Evolutionary conservation across 2,888 invertebrate species (phyloP), one percentile per base, ranked within the genome.

Genomic region (Andrena bicolor): DNA sequence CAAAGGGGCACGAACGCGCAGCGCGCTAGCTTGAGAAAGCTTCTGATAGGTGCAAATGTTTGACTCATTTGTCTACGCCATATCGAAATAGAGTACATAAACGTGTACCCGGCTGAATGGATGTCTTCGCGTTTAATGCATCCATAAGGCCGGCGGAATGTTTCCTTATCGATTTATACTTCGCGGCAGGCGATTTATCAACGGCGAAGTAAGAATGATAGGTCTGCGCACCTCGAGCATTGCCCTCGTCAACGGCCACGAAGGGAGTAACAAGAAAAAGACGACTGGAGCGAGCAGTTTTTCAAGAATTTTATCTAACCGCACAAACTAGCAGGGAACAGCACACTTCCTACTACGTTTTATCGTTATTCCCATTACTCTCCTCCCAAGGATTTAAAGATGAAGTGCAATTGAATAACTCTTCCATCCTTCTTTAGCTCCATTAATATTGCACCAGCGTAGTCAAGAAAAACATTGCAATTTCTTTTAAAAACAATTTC

Each of bases 61-160:
- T 30, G 30, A 30, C 69, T 64, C 76, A 56, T 79, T 70, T 58
- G 64, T 79, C 79, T 49, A 48, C 56, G 10, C 28, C 20, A 28
- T 10, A 35, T 76, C 48, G 68, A 56, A 69, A 48, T 20, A 68
- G 63, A 78, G 78, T 68, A 76, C 66, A 66, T 61, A 76, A 78
- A 63, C 78, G 65, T 48, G 78, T 51, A 64, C n/a, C 63, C 8
- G 13, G 60, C 41, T 63, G 32, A 68, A 63, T 41, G 66, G 64
- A 73, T 69, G 48, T n/a, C 10, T 30, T 41, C 58, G 68, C 65
- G 81, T 73, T 81, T 80, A 81, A 69, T 64, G 58, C 51, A 65
- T 64, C 73, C 69, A 64, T 69, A 74, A 81, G 49, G 69, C 58
- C 73, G 3, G 4, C 41, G 65, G 32, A 16, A 66, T 41, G 66